phyloP scores from a whole-genome alignment of 2,888 invertebrate genomes.

The Camponotus fellah region DNA sequence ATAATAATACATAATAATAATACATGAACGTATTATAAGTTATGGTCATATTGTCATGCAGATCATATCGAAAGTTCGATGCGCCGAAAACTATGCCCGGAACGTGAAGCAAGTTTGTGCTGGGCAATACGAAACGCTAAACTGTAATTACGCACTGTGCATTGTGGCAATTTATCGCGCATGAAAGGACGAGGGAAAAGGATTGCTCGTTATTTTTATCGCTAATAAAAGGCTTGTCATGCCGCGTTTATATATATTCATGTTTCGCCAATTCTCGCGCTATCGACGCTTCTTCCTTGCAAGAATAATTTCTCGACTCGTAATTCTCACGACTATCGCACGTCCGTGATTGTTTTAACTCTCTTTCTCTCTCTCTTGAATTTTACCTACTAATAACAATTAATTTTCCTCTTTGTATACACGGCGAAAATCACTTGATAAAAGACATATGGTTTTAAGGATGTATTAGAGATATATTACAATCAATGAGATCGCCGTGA shows the following conservation, averaged over 20 bases:
- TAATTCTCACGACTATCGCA: constrained; percentile 34
- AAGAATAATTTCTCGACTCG: constrained; percentile 42
- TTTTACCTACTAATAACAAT: background rate
- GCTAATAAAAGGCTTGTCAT: constrained; percentile 51
- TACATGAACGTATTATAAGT: constrained; percentile 50
- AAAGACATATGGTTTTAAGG: too few species aligned
- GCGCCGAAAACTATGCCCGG: constrained; percentile 54
- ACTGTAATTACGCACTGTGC: constrained; percentile 56
- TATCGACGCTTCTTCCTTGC: constrained; percentile 50
- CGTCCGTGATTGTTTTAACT: constrained; percentile 17
- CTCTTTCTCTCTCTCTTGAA: background rate
- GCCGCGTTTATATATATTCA: constrained; percentile 63
- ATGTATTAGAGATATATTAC: too few species aligned
- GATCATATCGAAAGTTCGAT: constrained; percentile 62
- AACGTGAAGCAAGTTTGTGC: constrained; percentile 28
- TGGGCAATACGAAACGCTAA: constrained; percentile 59
- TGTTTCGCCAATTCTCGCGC: constrained; percentile 54
- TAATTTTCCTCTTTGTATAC: background rate
- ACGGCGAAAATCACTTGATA: constrained; percentile 1
- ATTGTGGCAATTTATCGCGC: constrained; percentile 62
- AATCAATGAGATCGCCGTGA: too few species aligned
- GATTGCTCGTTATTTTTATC: constrained; percentile 61
- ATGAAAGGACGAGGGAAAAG: background rate
- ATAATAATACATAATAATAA: too few species aligned
- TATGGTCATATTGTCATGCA: constrained; percentile 62